Base-by-base conservation (phyloP, 2,797 vertebrate genomes). In the Alfaro cultratus region DNA sequence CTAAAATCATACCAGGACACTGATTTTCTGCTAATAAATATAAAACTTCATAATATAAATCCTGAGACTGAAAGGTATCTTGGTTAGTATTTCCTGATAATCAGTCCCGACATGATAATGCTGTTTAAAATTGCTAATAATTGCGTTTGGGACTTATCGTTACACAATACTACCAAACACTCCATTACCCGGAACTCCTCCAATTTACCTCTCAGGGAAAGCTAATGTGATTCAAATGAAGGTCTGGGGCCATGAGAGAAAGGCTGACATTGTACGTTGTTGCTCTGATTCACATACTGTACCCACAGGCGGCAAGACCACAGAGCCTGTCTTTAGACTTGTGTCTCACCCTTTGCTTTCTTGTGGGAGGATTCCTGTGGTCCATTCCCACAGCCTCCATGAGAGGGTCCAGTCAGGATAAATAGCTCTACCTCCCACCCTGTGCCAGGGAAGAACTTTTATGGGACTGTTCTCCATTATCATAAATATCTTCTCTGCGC, bases 331-430 rank as follows among this genome's bases (percentile, higher is more conserved):
- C 79, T 85, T 89, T 82, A 81, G 86, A 90, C 88, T 84, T 84
- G 72, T 88, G 78, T 86, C 89, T 94, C 91, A 87, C 83, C 78
- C 76, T 72, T 80, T 57, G 41, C 80, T 94, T 89, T 90, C 93
- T 75, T 87, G 80, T 86, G 89, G 92, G 92, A 92, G 84, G 79
- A 87, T 85, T 92, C 83, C 67, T 90, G 53, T 36, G 16, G 83
- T 84, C 47, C 87, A 85, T 95, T 95, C 93, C 94, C 95, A 95
- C 91, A 95, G 87, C 86, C 89, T 89, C 79, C 79, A 73, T 84
- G 89, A 47, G 75, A 94, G 77, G 79, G 83, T 86, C 87, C 71
- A n/a, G 84, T 80, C 47, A 68, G 45, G 83, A 91, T 76, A 51
- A 60, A 82, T 51, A 80, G 74, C 82, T 83, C 49, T 26, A 64